Base-by-base conservation (phyloP, 2,888 invertebrate species). In the Endotricha flammealis region DNA sequence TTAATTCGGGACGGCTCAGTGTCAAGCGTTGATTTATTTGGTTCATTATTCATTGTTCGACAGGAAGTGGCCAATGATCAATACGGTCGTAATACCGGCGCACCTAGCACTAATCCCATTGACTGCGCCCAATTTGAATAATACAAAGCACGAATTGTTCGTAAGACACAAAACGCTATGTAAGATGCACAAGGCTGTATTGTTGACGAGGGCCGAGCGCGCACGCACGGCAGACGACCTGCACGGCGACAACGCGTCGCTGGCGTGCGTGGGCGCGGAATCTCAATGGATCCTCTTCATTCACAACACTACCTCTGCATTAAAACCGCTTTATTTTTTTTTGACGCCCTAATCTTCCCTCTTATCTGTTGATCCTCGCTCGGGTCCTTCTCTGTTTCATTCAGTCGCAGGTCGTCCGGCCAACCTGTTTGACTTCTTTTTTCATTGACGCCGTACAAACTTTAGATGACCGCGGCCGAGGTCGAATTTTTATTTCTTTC, bases 401-500 rank as follows among this genome's bases (percentile, higher is more conserved):
- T 85, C 79, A 85, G 79, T 61, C 73, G 70, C 79, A 71, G 76
- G 78, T 79, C 76, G 72, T 58, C 62, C 64, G 73, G 68, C 65
- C 60, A 79, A 83, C 85, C 79, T 64, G 85, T 80, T 78, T 77
- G 74, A 78, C 80, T 81, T 79, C 80, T 83, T 83, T 85, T 82
- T 82, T 83, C 83, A 82, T 83, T 83, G 80, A 83, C 79, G 73
- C 77, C 81, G 78, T 78, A 81, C 79, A 70, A 79, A 78, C 78
- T 73, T 79, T 70, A 72, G 81, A 79, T 85, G 83, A 83, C 85
- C 85, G 83, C 82, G 78, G 74, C 77, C 72, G 83, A 83, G 83
- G 83, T 83, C 82, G 82, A 79, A 80, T 82, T 83, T 85, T 85
- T 85, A 83, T 85, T 85, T 85, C 79, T 83, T 85, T 83, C 81